These are phyloP conservation scores for Entomobrya multifasciata DNA, from an alignment of 2,888 invertebrate species.

Conservation along the genomic window DNA sequence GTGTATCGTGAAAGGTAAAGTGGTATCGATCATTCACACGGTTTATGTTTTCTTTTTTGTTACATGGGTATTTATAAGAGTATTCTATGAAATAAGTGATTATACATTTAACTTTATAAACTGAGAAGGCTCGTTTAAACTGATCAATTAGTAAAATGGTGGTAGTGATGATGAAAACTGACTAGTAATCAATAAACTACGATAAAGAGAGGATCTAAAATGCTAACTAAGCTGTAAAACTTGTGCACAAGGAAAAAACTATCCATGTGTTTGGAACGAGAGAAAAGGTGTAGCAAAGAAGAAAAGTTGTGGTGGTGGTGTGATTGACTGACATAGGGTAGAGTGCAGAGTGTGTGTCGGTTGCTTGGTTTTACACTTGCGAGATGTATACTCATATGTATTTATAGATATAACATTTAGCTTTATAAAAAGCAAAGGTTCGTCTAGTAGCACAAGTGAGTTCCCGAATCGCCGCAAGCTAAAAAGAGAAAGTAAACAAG, in stretches of 20 bases:
- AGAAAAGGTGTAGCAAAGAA: conserved; percentile 31
- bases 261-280: conserved; percentile 2
- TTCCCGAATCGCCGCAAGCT: conserved; percentile 57
- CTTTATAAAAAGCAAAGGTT: conserved; percentile 30
- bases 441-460: conserved; percentile 38
- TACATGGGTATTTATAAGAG: not conserved
- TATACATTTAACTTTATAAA: not conserved
- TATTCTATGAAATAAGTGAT: not conserved
- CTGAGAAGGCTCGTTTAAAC: not conserved
- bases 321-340: conserved; percentile 15
- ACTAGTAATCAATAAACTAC: conserved; percentile 23
- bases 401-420: not conserved
- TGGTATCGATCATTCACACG: conserved; percentile 61
- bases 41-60: conserved; percentile 40
- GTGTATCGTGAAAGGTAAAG: conserved; percentile 26
- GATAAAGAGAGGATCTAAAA: not conserved
- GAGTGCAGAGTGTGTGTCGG: conserved; percentile 14
- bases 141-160: not conserved
- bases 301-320: conserved; percentile 30
- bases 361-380: conserved; percentile 38
- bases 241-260: conserved; percentile 1
- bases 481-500: conserved; percentile 66
- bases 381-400: not conserved
- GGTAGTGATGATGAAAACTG: not conserved
- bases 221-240: too few species aligned